Conservation (phyloP, 2,113 vertebrate genomes). For the Hippopotamus amphibius region DNA sequence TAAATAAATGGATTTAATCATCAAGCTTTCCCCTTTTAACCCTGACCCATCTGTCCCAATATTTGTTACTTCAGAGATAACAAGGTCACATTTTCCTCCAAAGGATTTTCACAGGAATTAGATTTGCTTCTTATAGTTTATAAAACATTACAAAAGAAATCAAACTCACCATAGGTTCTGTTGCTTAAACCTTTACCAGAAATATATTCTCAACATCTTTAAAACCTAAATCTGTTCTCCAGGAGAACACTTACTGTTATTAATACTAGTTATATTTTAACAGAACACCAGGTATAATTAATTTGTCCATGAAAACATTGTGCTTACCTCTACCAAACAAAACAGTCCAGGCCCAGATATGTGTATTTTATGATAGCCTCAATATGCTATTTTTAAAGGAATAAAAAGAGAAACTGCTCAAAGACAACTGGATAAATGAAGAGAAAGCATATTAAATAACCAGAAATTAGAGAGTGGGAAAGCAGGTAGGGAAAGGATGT, state of each 20-base stretch:
- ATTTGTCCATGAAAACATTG: slow-evolving; percentile 33
- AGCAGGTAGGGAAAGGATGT: not conserved
- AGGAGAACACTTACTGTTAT: not conserved
- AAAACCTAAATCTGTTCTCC: not conserved
- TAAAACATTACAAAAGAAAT: not conserved
- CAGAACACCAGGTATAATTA: slow-evolving; percentile 26
- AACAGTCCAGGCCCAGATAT: not conserved
- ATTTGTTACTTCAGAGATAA: slow-evolving; percentile 11
- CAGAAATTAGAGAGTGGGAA: not conserved
- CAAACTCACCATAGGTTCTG: not conserved
- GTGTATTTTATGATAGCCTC: not conserved
- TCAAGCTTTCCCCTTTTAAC: not conserved
- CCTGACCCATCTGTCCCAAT: not conserved
- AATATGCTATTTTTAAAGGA: not conserved
- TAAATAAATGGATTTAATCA: slow-evolving; percentile 13
- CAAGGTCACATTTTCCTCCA: not conserved
- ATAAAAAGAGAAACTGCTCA: not conserved
- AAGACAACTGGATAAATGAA: not conserved
- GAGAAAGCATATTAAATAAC: not conserved
- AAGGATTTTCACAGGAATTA: not conserved
- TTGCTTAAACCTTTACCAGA: not conserved
- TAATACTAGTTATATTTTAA: not conserved
- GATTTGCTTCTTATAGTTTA: slow-evolving; percentile 20
- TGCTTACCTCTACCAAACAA: not conserved
- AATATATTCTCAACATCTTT: slow-evolving; percentile 11